phyloP scores from a whole-genome alignment of 2,888 invertebrate genomes.

The Brachynemurus nebulosus region DNA sequence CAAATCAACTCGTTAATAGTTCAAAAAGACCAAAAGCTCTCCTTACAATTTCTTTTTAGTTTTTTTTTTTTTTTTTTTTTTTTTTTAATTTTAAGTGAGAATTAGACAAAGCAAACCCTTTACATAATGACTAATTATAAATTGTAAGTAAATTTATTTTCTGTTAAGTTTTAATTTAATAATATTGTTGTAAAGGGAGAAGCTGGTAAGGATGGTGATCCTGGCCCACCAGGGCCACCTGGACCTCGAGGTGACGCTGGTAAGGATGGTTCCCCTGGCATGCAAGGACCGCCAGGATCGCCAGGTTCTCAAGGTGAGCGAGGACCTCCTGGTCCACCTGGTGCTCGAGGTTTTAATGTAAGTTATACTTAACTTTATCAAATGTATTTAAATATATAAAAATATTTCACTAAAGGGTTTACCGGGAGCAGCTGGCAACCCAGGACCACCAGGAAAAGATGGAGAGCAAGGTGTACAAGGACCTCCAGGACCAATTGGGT shows the following conservation, averaged over 20 bases:
- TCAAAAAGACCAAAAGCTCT: no score
- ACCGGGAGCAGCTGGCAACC: conserved; percentile 58
- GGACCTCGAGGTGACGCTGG: conserved; percentile 72
- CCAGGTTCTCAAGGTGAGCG: conserved; percentile 59
- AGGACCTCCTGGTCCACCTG: conserved; percentile 61
- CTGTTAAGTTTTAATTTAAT: conserved; percentile 10
- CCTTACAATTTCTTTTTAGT: no score
- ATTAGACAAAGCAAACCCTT: no score
- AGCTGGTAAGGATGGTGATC: conserved; percentile 65
- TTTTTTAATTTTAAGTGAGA: no score
- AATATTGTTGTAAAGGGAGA: no score
- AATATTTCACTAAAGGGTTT: conserved; percentile 38
- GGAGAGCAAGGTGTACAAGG: conserved; percentile 62
- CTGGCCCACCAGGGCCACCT: conserved; percentile 55
- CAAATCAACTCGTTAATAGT: no score
- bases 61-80: no score
- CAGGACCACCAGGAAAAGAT: conserved; percentile 41
- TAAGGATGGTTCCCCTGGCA: conserved; percentile 62
- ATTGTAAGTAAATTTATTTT: conserved; percentile 1
- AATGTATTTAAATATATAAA: background rate
- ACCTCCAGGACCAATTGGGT: conserved; percentile 38
- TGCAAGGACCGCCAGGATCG: conserved; percentile 57
- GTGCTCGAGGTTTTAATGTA: conserved; percentile 70
- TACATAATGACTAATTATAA: conserved; percentile 1
- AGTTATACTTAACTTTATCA: conserved; percentile 14